Percentiles rank a stretch among this genome's conserved stretches.
Evolutionary conservation across 2,888 invertebrate genomes (phyloP).

Genomic region (Eristalis arbustorum): DNA sequence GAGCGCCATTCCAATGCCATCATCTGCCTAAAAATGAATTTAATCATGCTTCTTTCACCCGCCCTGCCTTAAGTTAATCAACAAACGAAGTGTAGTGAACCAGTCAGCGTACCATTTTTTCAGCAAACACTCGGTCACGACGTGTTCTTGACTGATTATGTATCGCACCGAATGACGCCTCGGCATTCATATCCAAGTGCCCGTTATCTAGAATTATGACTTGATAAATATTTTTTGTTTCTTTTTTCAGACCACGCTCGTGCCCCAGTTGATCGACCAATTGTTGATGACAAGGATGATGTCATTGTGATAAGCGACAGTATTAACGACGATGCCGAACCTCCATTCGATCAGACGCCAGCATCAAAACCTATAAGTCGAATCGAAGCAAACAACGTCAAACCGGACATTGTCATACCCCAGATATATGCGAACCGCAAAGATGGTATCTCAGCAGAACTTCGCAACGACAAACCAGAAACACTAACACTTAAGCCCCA

Average conservation of each 20-base stretch:
- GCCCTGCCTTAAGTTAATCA: neutral
- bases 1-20: too few relatives aligned
- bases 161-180: neutral
- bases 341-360: slow-evolving; percentile 5
- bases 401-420: neutral
- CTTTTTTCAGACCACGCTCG: slow-evolving; percentile 7
- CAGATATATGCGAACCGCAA: slow-evolving; percentile 27
- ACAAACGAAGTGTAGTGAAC: neutral
- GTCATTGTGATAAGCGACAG: slow-evolving; percentile 63
- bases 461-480: slow-evolving; percentile 22
- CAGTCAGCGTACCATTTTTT: neutral
- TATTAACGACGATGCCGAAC: slow-evolving; percentile 44
- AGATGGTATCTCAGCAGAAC: slow-evolving; percentile 9
- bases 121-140: neutral
- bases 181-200: neutral
- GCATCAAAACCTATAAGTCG: slow-evolving; percentile 27
- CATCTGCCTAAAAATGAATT: too few relatives aligned
- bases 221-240: neutral
- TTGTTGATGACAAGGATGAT: slow-evolving; percentile 50
- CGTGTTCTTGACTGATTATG: neutral
- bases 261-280: neutral
- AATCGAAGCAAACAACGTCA: slow-evolving; percentile 5
- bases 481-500: neutral
- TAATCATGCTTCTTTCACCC: too few relatives aligned
- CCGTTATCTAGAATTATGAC: neutral